Base-by-base conservation (phyloP, 2,888 invertebrate genomes). In the Abscondita cerata region DNA sequence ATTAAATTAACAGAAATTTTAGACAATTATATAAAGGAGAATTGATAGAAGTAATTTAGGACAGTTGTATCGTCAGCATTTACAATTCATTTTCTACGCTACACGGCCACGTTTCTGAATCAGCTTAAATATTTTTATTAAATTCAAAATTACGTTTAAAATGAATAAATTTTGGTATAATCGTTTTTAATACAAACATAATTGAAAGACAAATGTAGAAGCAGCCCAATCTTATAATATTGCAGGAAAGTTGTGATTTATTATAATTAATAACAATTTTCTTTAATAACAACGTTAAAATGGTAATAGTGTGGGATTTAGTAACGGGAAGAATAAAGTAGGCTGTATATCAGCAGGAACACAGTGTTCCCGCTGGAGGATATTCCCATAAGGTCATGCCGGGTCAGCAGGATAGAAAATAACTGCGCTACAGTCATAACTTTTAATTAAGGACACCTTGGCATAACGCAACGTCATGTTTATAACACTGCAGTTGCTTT, bases 381-480 rank as follows among this genome's bases (percentile, higher is more conserved):
- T 54, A 46, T 57, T 62, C 64, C 65, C 58, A 59, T 47, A 54
- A 62, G 65, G 67, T 66, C 62, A 59, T 53, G 64, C 59, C 41
- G 62, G 72, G 72, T 71, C 72, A 70, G 69, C 70, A 65, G 64
- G 65, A 68, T 68, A 66, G 66, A 68, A 69, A 71, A 68, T 68
- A 68, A 66, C 63, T 68, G 66, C 66, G 68, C 61, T 63, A 57
- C 62, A 60, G 65, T 65, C 67, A 72, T 72, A 72, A 72, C 68
- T 72, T 72, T 72, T 72, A 72, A 72, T 72, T 72, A 72, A 68
- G 67, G 66, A 61, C 61, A 64, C 65, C 68, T 64, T 52, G 57
- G 59, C 59, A 63, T 55, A 59, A 55, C 55, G 56, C 52, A 33
- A 58, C 52, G 48, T 44, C 62, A 58, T 54, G 62, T 58, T 62